Conservation (phyloP, 2,888 invertebrate species). For the Mythimna ferrago region DNA sequence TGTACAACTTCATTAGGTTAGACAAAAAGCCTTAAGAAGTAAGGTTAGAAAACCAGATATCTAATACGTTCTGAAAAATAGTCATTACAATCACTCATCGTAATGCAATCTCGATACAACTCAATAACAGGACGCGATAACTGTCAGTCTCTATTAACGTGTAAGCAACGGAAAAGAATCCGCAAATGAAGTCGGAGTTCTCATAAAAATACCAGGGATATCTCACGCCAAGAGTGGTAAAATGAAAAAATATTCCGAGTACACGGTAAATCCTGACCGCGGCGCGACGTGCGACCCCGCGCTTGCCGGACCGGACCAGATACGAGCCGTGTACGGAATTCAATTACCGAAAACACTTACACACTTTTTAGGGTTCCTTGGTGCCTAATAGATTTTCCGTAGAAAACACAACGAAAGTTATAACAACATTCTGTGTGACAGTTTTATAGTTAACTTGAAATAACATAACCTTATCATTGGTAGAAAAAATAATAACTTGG, state of each 20-base stretch:
- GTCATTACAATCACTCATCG: background rate
- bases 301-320: conserved; percentile 72
- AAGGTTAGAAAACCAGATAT: too few species aligned
- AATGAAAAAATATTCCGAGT: conserved; percentile 85
- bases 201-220: conserved; percentile 83
- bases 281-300: conserved; percentile 78
- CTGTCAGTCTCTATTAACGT: conserved; percentile 32
- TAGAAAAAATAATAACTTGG: background rate
- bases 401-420: background rate
- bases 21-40: too few species aligned
- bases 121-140: background rate
- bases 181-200: conserved; percentile 73
- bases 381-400: background rate
- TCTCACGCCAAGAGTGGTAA: conserved; percentile 77
- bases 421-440: background rate
- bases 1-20: too few species aligned
- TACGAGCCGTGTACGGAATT: conserved; percentile 82
- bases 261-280: conserved; percentile 86
- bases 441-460: background rate
- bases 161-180: conserved; percentile 67
- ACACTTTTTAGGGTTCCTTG: conserved; percentile 72
- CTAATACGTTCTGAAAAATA: too few species aligned
- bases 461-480: background rate
- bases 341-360: conserved; percentile 81
- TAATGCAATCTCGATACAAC: background rate